Conservation (phyloP, 2,113 vertebrate species). For the Dromaius novaehollandiae region DNA sequence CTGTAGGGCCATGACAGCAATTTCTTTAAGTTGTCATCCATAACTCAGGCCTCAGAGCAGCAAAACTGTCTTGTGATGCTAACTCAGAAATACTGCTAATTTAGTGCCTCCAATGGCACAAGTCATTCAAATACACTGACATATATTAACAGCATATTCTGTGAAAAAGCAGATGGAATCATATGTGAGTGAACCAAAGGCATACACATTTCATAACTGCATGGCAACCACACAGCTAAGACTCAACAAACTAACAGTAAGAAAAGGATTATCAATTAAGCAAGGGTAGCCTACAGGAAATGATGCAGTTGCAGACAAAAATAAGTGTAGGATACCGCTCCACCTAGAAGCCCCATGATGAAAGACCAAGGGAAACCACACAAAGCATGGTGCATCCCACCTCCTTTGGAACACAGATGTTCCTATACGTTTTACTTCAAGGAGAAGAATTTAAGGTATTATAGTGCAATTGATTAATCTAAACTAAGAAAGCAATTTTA, state of each 20-base stretch:
- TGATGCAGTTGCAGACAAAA: not conserved
- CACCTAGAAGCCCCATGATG: fast-evolving
- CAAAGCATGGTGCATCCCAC: not conserved
- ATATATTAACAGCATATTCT: not conserved
- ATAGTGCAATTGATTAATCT: not conserved
- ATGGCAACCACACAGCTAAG: not conserved
- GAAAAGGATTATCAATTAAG: not conserved
- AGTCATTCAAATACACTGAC: not conserved
- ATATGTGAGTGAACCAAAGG: not conserved
- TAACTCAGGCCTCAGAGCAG: not conserved
- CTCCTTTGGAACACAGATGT: not conserved
- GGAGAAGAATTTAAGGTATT: not conserved
- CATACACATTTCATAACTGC: fast-evolving
- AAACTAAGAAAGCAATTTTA: not conserved
- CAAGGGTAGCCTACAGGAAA: not conserved
- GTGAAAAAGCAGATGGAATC: not conserved
- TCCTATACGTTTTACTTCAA: not conserved
- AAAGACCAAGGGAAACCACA: not conserved
- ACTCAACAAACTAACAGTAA: not conserved
- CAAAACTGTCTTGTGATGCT: not conserved
- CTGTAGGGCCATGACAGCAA: not conserved
- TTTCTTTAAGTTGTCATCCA: not conserved
- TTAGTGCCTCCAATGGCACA: not conserved
- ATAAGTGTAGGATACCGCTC: not conserved
- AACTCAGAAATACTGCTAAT: not conserved